Base-by-base conservation (phyloP, 2,797 vertebrate genomes). In the Podarcis lilfordi region DNA sequence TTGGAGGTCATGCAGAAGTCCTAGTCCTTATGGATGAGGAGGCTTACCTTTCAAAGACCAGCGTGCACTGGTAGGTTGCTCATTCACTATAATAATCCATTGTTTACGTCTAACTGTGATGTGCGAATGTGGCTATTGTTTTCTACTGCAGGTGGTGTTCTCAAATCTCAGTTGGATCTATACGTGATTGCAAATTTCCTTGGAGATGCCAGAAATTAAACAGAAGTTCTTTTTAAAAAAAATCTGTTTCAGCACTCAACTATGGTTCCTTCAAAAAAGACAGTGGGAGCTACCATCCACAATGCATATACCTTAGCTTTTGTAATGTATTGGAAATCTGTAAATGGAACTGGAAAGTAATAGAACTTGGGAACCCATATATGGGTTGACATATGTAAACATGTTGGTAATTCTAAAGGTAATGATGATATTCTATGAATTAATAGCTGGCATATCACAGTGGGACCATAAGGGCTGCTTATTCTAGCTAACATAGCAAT, bases 401-500 rank as follows among this genome's bases (percentile, higher is more conserved):
- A 35, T 27, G 55, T 8, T 74, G 2, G 29, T 35, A 66, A 66
- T 82, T 37, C 15, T 72, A 59, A 35, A 76, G 69, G 13, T 76
- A 66, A 45, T 66, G 11, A 71, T 35, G 59, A 82, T 59, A 37
- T 11, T 66, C 37, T 10, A 1, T 61, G 8, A 32, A 7, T 69
- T 68, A 37, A 71, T 64, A 78, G 86, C 74, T 86, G 5, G 19
- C 15, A 4, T 19, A 25, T 25, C 19, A 27, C 59, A 61, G 75
- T 80, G 1, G 7, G 82, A 6, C 68, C 72, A n/a, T 19, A 88
- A 27, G 23, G 81, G 27, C 4, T 86, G 8, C 71, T 87, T 82
- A 69, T 59, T 92, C 88, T 87, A 85, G 50, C 0, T 89, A 29
- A 78, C 45, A 19, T 5, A 71, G 7, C 72, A 88, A 82, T 71